phyloP scores from a whole-genome alignment of 2,888 invertebrate genomes.

The Ormyrus thymus region DNA sequence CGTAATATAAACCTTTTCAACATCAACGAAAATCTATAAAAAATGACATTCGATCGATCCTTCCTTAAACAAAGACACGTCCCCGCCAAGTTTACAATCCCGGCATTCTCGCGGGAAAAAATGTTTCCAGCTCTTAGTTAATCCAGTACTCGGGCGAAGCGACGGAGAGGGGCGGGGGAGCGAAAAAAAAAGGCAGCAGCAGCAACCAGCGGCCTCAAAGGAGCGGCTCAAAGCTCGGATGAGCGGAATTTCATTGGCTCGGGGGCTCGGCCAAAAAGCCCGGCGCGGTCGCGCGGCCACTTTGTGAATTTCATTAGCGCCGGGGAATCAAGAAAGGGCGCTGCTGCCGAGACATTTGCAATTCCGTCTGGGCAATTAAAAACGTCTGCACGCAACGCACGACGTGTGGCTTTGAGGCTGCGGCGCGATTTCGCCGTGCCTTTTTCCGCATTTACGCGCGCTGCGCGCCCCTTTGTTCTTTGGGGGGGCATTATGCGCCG shows the following conservation, averaged over 20 bases:
- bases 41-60: too few relatives aligned
- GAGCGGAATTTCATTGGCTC: slow-evolving; percentile 46
- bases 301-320: slow-evolving; percentile 57
- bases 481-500: neutral
- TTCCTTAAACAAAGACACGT: too few relatives aligned
- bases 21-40: too few relatives aligned
- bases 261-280: slow-evolving; percentile 12
- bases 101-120: too few relatives aligned
- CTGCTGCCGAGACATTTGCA: slow-evolving; percentile 59
- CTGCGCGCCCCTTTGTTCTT: neutral
- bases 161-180: too few relatives aligned
- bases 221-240: slow-evolving; percentile 36
- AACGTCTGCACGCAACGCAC: slow-evolving; percentile 65
- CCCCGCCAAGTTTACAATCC: too few relatives aligned
- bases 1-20: too few relatives aligned
- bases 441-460: slow-evolving; percentile 1
- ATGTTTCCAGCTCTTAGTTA: too few relatives aligned
- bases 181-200: too few relatives aligned
- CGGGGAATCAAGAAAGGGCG: slow-evolving; percentile 8
- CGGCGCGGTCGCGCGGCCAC: slow-evolving; percentile 54
- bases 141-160: too few relatives aligned
- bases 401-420: slow-evolving; percentile 16
- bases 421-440: neutral
- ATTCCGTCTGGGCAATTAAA: slow-evolving; percentile 63
- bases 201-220: slow-evolving; percentile 27